Base-by-base conservation (phyloP, 2,888 invertebrate species). In the Sarcophaga carnaria region DNA sequence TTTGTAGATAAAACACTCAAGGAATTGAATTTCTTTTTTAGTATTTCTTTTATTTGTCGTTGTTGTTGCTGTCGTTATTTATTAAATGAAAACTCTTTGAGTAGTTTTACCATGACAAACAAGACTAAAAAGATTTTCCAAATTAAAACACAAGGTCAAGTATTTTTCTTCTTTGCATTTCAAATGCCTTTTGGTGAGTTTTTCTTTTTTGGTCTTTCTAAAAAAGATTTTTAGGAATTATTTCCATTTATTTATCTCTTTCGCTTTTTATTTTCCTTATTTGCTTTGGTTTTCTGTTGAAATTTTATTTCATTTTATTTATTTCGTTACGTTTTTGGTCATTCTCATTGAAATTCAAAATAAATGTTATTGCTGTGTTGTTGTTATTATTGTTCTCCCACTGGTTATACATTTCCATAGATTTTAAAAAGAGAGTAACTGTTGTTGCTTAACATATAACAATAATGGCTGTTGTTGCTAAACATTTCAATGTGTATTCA, bases 281-380 rank as follows among this genome's bases (percentile, higher is more conserved):
- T 54, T 54, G 17, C 14, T 54, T 49, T 49, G 11, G 47, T 69
- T 69, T 69, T 69, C 47, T 49, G 6, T 22, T 17, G 17, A 17
- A 14, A 54, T 17, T 54, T 54, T 27, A 27, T 27, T 27, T 27
- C 27, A 27, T 27, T 47, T 37, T 8, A n/a, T 45, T 12, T 22
- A 11, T 47, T 69, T 47, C 20, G 67, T 47, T 47, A 45, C 49
- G 14, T 66, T 66, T 64, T 27, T 75, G 63, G 82, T 45, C 78
- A 82, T 67, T 86, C 71, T 67, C 70, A 75, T 81, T 79, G 75
- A 75, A 76, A 75, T 79, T 71, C 66, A 71, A 49, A 47, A 67
- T 69, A 70, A 79, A 71, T 62, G 12, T 77, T 76, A 70, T 49
- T 47, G 25, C 45, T 1, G 3, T 69, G 20, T 59, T 10, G 27